phyloP scores from a whole-genome alignment of 2,113 vertebrate genomes.

The Theristicus caerulescens region DNA sequence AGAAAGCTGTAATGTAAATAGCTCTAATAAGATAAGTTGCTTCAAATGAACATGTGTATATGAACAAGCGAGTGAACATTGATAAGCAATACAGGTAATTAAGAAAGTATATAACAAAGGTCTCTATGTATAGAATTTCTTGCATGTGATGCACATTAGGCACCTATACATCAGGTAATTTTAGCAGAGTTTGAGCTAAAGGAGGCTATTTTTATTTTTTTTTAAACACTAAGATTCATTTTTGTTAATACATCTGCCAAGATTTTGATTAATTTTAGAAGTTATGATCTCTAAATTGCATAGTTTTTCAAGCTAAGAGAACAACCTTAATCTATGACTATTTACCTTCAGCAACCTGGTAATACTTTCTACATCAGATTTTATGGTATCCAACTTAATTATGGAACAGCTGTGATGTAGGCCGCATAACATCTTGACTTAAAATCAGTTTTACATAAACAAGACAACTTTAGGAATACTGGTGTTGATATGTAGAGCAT shows the following conservation, averaged over 20 bases:
- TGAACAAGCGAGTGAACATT: neutral
- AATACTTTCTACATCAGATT: neutral
- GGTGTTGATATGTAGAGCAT: neutral
- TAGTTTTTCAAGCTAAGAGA: neutral
- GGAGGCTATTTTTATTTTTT: neutral
- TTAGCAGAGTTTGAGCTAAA: neutral
- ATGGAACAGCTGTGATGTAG: constrained; percentile 8
- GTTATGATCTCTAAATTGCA: neutral
- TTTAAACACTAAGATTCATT: neutral
- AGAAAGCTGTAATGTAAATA: neutral
- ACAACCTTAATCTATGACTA: neutral
- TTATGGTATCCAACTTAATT: constrained; percentile 9
- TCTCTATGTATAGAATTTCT: neutral
- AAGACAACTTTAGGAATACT: neutral
- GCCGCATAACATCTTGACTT: neutral
- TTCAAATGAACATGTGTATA: neutral
- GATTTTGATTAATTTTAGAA: neutral
- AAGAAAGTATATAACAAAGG: neutral
- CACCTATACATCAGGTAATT: neutral
- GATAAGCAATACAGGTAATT: neutral
- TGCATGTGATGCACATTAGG: neutral
- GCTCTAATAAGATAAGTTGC: neutral
- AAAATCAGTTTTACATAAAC: neutral
- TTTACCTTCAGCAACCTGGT: constrained; percentile 6
- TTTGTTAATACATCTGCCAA: neutral